Percentiles rank a stretch among this genome's conserved stretches.
These are phyloP conservation scores for Oligia strigilis DNA, from an alignment of 2,888 invertebrate genomes.

Conservation along the genomic window DNA sequence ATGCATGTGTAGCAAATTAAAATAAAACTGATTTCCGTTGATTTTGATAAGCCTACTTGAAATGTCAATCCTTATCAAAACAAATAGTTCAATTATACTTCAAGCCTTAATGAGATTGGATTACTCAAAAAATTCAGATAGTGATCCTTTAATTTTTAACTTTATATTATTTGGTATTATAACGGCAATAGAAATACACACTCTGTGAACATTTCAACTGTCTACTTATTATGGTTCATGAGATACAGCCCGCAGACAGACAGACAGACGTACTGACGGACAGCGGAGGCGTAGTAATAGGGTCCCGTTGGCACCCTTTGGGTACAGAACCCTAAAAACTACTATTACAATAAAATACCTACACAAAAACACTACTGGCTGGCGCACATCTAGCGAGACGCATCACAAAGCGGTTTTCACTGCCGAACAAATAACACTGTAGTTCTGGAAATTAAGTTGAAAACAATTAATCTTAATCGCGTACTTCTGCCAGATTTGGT, in stretches of 20 bases:
- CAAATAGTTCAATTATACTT: conserved; percentile 13
- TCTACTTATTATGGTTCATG: neutral
- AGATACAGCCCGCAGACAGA: neutral
- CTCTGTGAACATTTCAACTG: neutral
- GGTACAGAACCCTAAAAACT: neutral
- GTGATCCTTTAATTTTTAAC: neutral
- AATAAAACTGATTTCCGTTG: conserved; percentile 7
- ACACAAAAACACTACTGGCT: neutral
- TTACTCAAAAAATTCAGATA: neutral
- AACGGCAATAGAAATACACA: neutral
- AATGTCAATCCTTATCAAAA: conserved; percentile 38
- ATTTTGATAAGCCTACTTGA: conserved; percentile 39
- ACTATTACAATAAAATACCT: neutral
- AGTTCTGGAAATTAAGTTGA: neutral
- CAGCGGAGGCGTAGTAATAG: neutral
- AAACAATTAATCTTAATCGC: neutral
- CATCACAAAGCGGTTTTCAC: neutral
- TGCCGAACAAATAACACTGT: neutral
- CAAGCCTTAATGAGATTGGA: neutral
- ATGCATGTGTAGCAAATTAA: conserved; percentile 12
- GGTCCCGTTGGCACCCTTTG: neutral
- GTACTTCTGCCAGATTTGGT: neutral
- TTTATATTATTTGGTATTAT: neutral
- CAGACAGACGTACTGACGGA: neutral
- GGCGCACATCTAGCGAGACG: neutral